Evolutionary conservation across 2,888 invertebrate genomes (phyloP).

Genomic region (Drosophila rellima): DNA sequence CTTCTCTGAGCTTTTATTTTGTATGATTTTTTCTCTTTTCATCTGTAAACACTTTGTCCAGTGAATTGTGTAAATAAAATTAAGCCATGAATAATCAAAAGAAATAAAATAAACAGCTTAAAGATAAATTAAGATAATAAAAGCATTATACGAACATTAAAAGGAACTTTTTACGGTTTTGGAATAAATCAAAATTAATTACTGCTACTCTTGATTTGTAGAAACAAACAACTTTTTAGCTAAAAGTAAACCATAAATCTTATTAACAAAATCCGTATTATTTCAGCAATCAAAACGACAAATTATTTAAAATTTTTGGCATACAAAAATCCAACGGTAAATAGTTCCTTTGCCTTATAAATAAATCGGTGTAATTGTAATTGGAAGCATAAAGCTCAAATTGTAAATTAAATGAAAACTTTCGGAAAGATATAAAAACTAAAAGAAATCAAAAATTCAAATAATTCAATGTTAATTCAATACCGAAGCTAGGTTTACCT

Average conservation of each 20-base stretch:
- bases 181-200: constrained; percentile 73
- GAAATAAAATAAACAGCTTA: constrained; percentile 3
- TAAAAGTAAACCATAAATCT: constrained; percentile 26
- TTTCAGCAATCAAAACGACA: constrained; percentile 40
- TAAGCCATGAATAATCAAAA: constrained; percentile 13
- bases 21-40: not conserved
- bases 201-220: constrained; percentile 59
- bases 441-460: not conserved
- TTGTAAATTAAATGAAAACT: constrained; percentile 47
- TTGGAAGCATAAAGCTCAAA: constrained; percentile 32
- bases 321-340: constrained; percentile 84
- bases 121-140: constrained; percentile 6
- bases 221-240: constrained; percentile 33
- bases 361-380: constrained; percentile 51
- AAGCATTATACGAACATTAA: constrained; percentile 51
- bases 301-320: constrained; percentile 76
- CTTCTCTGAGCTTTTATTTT: constrained; percentile 4
- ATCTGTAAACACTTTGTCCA: constrained; percentile 5
- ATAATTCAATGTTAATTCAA: constrained; percentile 7
- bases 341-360: constrained; percentile 83
- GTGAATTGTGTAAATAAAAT: constrained; percentile 46
- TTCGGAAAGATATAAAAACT: not conserved
- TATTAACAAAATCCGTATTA: constrained; percentile 29
- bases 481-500: constrained; percentile 19
- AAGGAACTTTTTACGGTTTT: constrained; percentile 81